Base-by-base conservation (phyloP, 1,140 invertebrate genomes). In the Diabrotica virgifera region DNA sequence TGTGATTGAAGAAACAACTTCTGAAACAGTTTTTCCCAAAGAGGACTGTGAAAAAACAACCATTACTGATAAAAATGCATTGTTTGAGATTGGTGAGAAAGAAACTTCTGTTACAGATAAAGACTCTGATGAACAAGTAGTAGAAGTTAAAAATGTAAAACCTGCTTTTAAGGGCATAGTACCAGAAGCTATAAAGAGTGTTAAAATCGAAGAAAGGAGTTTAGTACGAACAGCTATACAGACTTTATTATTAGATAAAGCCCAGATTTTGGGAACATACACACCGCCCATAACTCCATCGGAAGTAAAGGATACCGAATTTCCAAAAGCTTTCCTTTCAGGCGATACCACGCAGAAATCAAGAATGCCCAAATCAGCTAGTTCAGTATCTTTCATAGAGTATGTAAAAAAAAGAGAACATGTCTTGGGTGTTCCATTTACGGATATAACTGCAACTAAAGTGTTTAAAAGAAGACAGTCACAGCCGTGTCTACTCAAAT, bases 221-320 rank as follows among this genome's bases (percentile, higher is more conserved):
- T 68, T 80, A 57, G 58, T 79, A 24, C 72, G 77, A 64, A 77
- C 78, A 40, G 80, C 78, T 14, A 73, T 80, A 56, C 72, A 80
- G 68, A 77, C 76, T 52, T 78, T 80, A 62, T 68, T 80, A 9
- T 67, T 80, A 35, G 80, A 81, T 13, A 79, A 78, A 72, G 73
- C 74, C 14, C 73, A 77, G 62, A 55, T 78, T 37, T 63, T 77
- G 9, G 72, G 72, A 12, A 74, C 73, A 7, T 77, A 76, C 52
- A 73, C 75, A 5, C 76, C 74, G 5, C 74, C 76, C 54, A 68
- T 67, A 50, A 75, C 74, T n/a, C 74, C 76, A 11, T 69, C 24
- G 14, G 24, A 54, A 14, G 60, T 65, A 63, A 14, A 8, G 4
- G 37, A 9, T 13, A 50, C 7, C 10, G 6, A 8, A 10, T 4